A percentile compares a stretch with the other conserved stretches of the same genome.
Conservation (phyloP, 2,888 invertebrate species). For the Lysandra bellargus region DNA sequence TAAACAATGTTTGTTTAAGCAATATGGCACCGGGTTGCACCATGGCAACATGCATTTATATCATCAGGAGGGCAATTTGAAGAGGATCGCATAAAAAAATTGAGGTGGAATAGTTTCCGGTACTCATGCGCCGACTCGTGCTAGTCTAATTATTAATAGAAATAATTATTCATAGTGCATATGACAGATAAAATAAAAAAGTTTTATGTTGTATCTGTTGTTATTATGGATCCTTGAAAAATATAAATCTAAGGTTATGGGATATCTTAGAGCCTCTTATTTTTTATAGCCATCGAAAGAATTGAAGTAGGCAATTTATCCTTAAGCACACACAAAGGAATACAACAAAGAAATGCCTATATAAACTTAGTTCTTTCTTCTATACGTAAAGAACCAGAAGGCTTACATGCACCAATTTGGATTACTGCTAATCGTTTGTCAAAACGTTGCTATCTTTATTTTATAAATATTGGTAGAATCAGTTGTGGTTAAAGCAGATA, state of each 20-base stretch:
- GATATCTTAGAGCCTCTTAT: slow-evolving; percentile 6
- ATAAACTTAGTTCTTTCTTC: not conserved
- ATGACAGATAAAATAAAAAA: not conserved
- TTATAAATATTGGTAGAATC: no score
- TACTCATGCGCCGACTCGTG: no score
- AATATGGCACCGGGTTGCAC: no score
- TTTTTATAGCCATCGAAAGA: slow-evolving; percentile 1
- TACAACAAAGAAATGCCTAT: not conserved
- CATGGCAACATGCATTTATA: no score
- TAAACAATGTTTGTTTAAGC: no score
- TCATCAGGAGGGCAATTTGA: no score
- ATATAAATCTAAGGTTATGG: not conserved
- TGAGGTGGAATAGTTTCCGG: no score
- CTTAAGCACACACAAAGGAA: not conserved
- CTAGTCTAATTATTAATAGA: no score
- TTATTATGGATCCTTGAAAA: not conserved
- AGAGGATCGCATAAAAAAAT: no score
- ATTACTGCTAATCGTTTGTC: not conserved
- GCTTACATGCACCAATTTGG: not conserved
- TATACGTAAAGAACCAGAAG: not conserved
- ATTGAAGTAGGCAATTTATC: not conserved
- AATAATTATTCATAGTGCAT: no score
- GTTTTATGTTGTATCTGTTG: not conserved
- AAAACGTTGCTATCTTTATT: no score
- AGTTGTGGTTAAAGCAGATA: no score